phyloP scores from a whole-genome alignment of 2,797 vertebrate species.

The Miichthys miiuy region DNA sequence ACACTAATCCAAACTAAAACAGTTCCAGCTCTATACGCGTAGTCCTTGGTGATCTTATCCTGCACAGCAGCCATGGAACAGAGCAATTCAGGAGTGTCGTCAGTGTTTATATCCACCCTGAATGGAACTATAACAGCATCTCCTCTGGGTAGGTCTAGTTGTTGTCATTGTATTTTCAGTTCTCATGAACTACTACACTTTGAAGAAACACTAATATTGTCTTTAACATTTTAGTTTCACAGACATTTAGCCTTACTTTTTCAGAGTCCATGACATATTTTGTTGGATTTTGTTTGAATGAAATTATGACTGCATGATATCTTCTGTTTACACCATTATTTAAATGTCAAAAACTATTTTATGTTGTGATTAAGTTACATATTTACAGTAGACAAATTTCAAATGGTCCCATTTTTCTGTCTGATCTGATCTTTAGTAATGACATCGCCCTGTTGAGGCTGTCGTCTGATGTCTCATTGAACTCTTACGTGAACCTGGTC shows the following conservation, averaged over 20 bases:
- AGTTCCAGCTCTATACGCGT: slow-evolving; percentile 21
- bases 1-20: background rate
- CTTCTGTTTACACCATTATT: too few relatives aligned
- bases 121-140: slow-evolving; percentile 72
- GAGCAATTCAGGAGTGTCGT: slow-evolving; percentile 74
- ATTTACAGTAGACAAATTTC: background rate
- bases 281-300: background rate
- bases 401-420: too few relatives aligned
- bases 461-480: slow-evolving; percentile 64
- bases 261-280: background rate
- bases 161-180: background rate
- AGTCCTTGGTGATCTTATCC: slow-evolving; percentile 29
- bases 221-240: background rate
- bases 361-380: background rate
- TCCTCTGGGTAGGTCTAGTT: slow-evolving; percentile 71
- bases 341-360: background rate
- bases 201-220: too few relatives aligned
- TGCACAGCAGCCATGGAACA: background rate
- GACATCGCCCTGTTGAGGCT: slow-evolving; percentile 86
- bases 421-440: slow-evolving; percentile 71
- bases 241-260: background rate
- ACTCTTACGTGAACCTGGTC: slow-evolving; percentile 74
- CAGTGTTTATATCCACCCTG: slow-evolving; percentile 72
- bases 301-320: background rate
- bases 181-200: background rate